phyloP scores from a whole-genome alignment of 2,797 vertebrate genomes.

The Danio choprae region DNA sequence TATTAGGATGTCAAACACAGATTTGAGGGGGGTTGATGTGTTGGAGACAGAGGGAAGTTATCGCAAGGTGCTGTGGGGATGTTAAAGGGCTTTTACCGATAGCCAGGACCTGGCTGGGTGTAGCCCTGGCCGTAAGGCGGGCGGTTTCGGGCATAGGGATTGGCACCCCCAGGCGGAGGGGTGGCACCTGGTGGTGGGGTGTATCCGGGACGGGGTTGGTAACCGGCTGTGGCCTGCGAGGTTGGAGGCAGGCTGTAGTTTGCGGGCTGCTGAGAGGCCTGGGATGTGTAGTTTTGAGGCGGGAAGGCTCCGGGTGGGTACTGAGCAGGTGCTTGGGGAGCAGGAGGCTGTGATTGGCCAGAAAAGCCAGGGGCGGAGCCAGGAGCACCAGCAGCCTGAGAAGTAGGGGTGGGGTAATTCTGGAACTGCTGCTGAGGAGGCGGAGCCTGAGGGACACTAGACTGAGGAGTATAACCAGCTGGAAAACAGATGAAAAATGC shows the following conservation, averaged over 20 bases:
- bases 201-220: slow-evolving; percentile 89
- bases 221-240: slow-evolving; percentile 84
- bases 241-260: slow-evolving; percentile 87
- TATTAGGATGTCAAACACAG: slow-evolving; percentile 50
- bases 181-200: slow-evolving; percentile 88
- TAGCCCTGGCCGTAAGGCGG: slow-evolving; percentile 93
- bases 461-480: slow-evolving; percentile 90
- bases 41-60: slow-evolving; percentile 45
- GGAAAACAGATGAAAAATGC: slow-evolving; percentile 47
- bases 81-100: slow-evolving; percentile 77
- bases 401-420: slow-evolving; percentile 87
- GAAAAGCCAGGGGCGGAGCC: slow-evolving; percentile 65
- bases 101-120: slow-evolving; percentile 94
- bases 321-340: slow-evolving; percentile 86
- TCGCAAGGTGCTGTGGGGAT: slow-evolving; percentile 41
- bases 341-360: slow-evolving; percentile 80
- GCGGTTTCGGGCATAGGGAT: slow-evolving; percentile 94
- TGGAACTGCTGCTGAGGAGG: slow-evolving; percentile 91
- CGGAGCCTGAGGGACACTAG: slow-evolving; percentile 79
- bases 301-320: slow-evolving; percentile 88
- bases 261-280: slow-evolving; percentile 86
- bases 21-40: slow-evolving; percentile 50
- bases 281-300: slow-evolving; percentile 91
- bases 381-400: slow-evolving; percentile 82
- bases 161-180: slow-evolving; percentile 88